Evolutionary conservation across 1,140 invertebrate genomes (phyloP).

Genomic region (Drosophila repletoides): DNA sequence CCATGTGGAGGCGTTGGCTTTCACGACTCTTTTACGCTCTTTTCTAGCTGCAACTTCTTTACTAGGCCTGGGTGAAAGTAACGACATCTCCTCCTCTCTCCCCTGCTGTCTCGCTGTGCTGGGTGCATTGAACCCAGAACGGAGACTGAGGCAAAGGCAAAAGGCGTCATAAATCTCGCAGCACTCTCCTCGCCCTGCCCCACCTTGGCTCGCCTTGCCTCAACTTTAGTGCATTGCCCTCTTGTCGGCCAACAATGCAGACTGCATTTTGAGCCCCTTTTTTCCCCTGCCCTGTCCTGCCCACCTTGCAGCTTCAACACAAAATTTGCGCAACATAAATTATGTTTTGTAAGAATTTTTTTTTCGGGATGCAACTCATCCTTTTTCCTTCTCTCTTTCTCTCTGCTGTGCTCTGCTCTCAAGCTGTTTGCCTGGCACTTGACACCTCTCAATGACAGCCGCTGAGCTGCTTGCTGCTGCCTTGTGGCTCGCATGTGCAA

Average conservation of each 20-base stretch:
- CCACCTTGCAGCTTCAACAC: constrained; percentile 3
- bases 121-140: constrained; percentile 41
- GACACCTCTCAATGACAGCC: constrained; percentile 73
- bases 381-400: not conserved
- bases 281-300: not conserved
- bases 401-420: constrained; percentile 18
- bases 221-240: constrained; percentile 24
- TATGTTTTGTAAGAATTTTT: constrained; percentile 77
- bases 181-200: constrained; percentile 3
- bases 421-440: constrained; percentile 67
- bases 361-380: constrained; percentile 24
- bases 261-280: not conserved
- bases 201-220: not conserved
- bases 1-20: constrained; percentile 66
- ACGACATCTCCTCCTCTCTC: constrained; percentile 1
- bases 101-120: not conserved
- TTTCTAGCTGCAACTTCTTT: constrained; percentile 43
- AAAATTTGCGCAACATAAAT: constrained; percentile 78
- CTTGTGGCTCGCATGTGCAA: constrained; percentile 21
- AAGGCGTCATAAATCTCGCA: constrained; percentile 43
- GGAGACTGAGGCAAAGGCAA: too few relatives aligned
- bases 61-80: constrained; percentile 58
- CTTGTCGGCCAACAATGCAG: constrained; percentile 27
- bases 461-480: constrained; percentile 52
- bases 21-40: constrained; percentile 59